Percentiles rank a stretch among this genome's conserved stretches.
Conservation (phyloP, 2,888 invertebrate species). For the Melangyna quadrimaculata region DNA sequence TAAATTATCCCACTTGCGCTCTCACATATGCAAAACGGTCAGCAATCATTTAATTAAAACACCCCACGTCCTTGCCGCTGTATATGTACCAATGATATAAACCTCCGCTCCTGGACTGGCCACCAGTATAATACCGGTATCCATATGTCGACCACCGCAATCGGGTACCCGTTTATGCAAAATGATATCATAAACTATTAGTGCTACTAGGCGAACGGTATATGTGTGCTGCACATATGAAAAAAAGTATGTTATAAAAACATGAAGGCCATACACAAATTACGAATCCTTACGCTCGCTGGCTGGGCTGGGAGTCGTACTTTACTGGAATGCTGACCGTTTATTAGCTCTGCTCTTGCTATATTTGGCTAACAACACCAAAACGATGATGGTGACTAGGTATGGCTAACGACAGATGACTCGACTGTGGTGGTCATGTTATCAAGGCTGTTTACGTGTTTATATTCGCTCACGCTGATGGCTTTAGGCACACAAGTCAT, state of each 20-base stretch:
- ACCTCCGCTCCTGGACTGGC: background rate
- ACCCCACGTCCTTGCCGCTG: conserved; percentile 36
- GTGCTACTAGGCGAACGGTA: conserved; percentile 49
- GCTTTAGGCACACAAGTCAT: conserved; percentile 9
- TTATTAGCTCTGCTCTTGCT: background rate
- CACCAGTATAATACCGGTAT: background rate
- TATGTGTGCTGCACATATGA: conserved; percentile 6
- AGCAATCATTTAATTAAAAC: conserved; percentile 69
- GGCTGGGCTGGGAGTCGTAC: conserved; percentile 50
- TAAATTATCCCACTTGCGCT: conserved; percentile 63
- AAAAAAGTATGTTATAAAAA: conserved; percentile 9
- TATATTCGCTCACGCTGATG: conserved; percentile 23
- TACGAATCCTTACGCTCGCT: conserved; percentile 51
- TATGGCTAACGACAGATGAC: background rate
- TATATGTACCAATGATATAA: conserved; percentile 32
- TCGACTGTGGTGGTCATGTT: conserved; percentile 12
- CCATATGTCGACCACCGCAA: background rate
- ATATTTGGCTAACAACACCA: background rate
- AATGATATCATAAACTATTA: conserved; percentile 64
- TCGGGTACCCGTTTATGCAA: conserved; percentile 57
- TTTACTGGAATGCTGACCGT: conserved; percentile 39
- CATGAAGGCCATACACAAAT: conserved; percentile 67
- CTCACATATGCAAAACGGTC: conserved; percentile 43
- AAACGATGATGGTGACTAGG: background rate
- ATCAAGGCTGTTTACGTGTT: conserved; percentile 43